Conservation (phyloP, 2,888 invertebrate genomes). For the Drosophila ezoana region DNA sequence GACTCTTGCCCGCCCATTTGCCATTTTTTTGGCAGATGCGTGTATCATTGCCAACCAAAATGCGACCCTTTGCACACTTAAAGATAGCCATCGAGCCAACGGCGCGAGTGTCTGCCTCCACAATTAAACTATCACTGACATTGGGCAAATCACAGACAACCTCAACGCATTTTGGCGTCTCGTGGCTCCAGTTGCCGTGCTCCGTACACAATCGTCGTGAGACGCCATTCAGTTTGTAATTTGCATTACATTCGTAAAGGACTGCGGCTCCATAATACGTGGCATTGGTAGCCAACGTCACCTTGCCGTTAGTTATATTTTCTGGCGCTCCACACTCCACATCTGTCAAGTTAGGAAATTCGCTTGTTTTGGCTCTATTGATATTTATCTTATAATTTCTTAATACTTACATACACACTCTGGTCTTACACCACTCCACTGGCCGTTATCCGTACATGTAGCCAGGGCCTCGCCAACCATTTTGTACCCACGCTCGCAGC, state of each 20-base stretch:
- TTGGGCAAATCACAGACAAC: conserved; percentile 92
- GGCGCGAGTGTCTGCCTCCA: conserved; percentile 88
- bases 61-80: conserved; percentile 92
- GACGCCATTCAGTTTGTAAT: conserved; percentile 93
- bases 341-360: conserved; percentile 85
- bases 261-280: conserved; percentile 95
- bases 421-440: conserved; percentile 93
- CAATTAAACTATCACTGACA: conserved; percentile 86
- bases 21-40: conserved; percentile 91
- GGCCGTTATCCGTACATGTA: conserved; percentile 93
- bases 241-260: conserved; percentile 92
- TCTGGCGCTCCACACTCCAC: conserved; percentile 94
- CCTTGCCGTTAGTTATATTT: conserved; percentile 90
- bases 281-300: conserved; percentile 93
- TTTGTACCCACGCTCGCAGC: conserved; percentile 95
- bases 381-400: neutral
- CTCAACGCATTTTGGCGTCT: conserved; percentile 92
- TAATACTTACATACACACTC: conserved; percentile 91
- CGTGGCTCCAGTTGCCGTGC: conserved; percentile 96
- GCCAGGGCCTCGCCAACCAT: conserved; percentile 93
- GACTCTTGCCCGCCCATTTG: conserved; percentile 92
- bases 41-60: conserved; percentile 91
- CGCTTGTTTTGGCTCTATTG: neutral
- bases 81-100: conserved; percentile 93
- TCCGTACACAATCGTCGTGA: conserved; percentile 93